Percentiles rank a stretch among this genome's conserved stretches.
Evolutionary conservation across 2,113 vertebrate species (phyloP).

Genomic region (Phasianus colchicus): DNA sequence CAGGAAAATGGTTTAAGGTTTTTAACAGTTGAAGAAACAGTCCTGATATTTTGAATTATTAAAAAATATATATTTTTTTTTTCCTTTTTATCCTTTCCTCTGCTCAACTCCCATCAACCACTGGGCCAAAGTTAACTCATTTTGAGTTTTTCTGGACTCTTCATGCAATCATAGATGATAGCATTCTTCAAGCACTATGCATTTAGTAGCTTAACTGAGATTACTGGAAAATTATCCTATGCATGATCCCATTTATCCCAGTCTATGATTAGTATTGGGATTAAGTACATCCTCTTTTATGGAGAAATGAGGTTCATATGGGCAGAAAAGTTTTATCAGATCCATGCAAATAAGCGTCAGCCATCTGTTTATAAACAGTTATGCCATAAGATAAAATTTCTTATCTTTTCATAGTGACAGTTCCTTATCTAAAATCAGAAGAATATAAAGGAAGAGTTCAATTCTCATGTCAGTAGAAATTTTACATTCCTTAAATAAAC

Average conservation of each 20-base stretch:
- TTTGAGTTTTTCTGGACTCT: background rate
- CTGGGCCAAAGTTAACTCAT: background rate
- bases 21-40: background rate
- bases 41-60: background rate
- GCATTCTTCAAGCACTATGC: background rate
- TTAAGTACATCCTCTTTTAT: background rate
- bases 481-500: background rate
- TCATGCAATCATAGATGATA: background rate
- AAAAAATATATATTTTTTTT: background rate
- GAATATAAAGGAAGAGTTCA: background rate
- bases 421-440: background rate
- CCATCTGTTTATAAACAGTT: background rate
- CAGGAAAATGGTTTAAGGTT: background rate
- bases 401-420: background rate
- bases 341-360: background rate
- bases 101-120: background rate
- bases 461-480: background rate
- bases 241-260: background rate
- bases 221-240: background rate
- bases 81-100: background rate
- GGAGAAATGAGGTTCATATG: background rate
- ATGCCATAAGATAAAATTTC: background rate
- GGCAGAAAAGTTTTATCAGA: rapidly evolving
- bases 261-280: background rate
- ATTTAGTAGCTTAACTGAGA: background rate